phyloP scores from a whole-genome alignment of 2,113 vertebrate species.

The Gymnorhina tibicen region DNA sequence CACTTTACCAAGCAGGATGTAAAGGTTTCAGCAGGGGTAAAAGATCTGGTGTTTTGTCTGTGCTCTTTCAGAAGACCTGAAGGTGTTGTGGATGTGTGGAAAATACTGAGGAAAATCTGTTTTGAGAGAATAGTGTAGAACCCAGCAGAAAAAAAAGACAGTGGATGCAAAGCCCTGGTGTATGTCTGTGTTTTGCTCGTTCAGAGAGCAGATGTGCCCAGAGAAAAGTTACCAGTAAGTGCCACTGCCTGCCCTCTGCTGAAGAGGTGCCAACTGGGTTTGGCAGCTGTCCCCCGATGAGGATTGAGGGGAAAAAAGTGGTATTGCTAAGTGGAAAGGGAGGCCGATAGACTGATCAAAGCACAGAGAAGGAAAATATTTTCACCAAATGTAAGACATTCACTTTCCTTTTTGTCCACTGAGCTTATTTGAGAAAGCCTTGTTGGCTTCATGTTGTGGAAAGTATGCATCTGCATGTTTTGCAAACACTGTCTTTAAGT shows the following conservation, averaged over 20 bases:
- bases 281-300: background rate
- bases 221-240: background rate
- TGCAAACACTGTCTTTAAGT: background rate
- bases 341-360: background rate
- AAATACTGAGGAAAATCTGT: background rate
- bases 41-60: background rate
- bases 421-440: background rate
- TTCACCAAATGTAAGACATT: background rate
- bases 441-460: background rate
- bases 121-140: background rate
- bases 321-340: background rate
- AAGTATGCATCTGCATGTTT: background rate
- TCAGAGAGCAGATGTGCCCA: background rate
- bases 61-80: background rate
- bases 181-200: rapidly evolving
- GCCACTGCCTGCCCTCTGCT: background rate
- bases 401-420: background rate
- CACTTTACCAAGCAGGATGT: background rate
- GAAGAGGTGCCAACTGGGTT: background rate
- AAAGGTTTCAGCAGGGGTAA: background rate
- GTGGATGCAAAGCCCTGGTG: rapidly evolving
- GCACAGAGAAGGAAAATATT: background rate
- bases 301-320: background rate
- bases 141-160: background rate
- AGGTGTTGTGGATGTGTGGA: background rate